Evolutionary conservation across 2,888 invertebrate genomes (phyloP).

Genomic region (Malacosoma neustria): DNA sequence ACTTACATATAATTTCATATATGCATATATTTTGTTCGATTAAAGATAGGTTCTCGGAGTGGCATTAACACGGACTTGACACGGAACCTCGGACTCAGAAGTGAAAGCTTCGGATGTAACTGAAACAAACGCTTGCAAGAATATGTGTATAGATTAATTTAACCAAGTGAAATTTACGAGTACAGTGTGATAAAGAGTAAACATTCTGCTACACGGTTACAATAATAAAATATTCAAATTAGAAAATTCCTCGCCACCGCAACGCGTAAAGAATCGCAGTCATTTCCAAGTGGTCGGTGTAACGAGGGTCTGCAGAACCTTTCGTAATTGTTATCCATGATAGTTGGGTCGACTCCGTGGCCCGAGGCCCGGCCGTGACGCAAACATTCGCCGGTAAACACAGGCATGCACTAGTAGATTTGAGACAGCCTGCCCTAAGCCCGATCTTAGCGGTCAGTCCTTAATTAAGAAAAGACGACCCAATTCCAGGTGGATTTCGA

Average conservation of each 20-base stretch:
- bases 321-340: slow-evolving; percentile 33
- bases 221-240: slow-evolving; percentile 15
- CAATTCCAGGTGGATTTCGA: slow-evolving; percentile 14
- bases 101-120: no score
- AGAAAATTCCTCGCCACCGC: slow-evolving; percentile 22
- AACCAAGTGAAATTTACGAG: no score
- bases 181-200: no score
- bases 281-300: slow-evolving; percentile 29
- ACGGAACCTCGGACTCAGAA: no score
- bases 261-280: slow-evolving; percentile 28
- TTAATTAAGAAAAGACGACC: slow-evolving; percentile 23
- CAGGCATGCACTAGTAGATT: slow-evolving; percentile 17
- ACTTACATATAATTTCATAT: no score
- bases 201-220: not conserved
- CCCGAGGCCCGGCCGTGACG: slow-evolving; percentile 23
- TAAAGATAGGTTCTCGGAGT: no score
- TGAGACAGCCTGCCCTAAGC: slow-evolving; percentile 10
- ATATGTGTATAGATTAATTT: no score
- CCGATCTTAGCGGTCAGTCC: slow-evolving; percentile 26
- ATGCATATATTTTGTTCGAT: no score
- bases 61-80: no score
- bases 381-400: slow-evolving; percentile 21
- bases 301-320: slow-evolving; percentile 28
- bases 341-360: slow-evolving; percentile 20
- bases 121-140: no score